Percentiles rank a stretch among this genome's conserved stretches.
Conservation (phyloP, 2,888 invertebrate genomes). For the Drepanosiphum platanoidis region DNA sequence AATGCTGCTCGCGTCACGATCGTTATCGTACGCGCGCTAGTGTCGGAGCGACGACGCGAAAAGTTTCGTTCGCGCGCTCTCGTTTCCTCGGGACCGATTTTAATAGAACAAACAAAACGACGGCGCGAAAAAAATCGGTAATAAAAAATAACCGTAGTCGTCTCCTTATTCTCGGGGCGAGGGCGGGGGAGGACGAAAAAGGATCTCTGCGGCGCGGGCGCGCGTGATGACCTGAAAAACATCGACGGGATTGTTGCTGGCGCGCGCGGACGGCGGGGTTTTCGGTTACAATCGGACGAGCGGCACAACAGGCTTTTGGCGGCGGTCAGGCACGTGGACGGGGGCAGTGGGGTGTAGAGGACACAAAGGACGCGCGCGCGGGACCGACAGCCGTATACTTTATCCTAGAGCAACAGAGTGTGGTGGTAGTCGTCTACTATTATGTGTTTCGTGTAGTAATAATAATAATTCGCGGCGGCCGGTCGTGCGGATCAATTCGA, state of each 20-base stretch:
- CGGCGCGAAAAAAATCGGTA: too few species aligned
- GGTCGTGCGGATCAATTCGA: constrained; percentile 47
- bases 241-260: background rate
- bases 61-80: too few species aligned
- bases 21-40: background rate
- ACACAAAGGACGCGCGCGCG: background rate
- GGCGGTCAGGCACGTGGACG: background rate
- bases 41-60: too few species aligned
- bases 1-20: background rate
- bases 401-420: background rate
- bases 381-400: background rate
- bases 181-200: background rate
- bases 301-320: background rate
- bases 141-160: too few species aligned
- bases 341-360: background rate
- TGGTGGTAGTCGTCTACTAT: background rate
- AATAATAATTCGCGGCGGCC: background rate
- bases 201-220: background rate
- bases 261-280: background rate
- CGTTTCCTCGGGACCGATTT: too few species aligned
- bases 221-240: background rate
- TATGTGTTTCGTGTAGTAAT: background rate
- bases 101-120: too few species aligned
- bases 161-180: too few species aligned
- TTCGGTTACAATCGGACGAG: background rate